phyloP scores from a whole-genome alignment of 2,888 invertebrate genomes.

The Synergus gifuensis region DNA sequence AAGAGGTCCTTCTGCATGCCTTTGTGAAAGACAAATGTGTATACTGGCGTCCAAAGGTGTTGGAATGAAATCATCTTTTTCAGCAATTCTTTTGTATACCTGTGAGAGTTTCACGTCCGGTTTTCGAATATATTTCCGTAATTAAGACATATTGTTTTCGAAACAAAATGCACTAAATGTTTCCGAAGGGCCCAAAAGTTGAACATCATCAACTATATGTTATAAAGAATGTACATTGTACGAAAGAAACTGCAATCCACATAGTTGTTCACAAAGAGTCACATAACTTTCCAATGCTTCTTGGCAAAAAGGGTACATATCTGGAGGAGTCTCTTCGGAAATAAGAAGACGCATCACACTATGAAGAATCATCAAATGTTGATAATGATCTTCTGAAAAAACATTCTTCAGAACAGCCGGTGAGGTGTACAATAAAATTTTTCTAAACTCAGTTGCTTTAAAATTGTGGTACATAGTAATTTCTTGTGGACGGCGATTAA shows the following conservation, averaged over 20 bases:
- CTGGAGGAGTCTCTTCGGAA: too few relatives aligned
- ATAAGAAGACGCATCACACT: slow-evolving; percentile 23
- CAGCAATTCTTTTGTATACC: slow-evolving; percentile 26
- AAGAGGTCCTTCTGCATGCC: slow-evolving; percentile 17
- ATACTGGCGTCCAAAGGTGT: not conserved
- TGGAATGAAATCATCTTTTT: not conserved
- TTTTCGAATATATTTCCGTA: too few relatives aligned
- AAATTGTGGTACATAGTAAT: slow-evolving; percentile 31
- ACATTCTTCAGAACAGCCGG: slow-evolving; percentile 23
- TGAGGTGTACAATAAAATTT: slow-evolving; percentile 45
- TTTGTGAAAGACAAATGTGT: not conserved
- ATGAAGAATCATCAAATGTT: slow-evolving; percentile 42
- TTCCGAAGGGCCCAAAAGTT: too few relatives aligned
- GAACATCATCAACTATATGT: too few relatives aligned
- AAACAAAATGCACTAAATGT: slow-evolving; percentile 30
- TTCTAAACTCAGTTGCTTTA: slow-evolving; percentile 46
- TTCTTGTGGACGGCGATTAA: slow-evolving; percentile 42
- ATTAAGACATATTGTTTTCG: slow-evolving; percentile 37
- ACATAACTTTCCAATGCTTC: too few relatives aligned
- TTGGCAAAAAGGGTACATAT: too few relatives aligned
- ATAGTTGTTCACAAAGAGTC: slow-evolving; percentile 2
- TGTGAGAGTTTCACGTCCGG: slow-evolving; percentile 33
- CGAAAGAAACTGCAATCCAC: too few relatives aligned
- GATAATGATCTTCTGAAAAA: slow-evolving; percentile 31
- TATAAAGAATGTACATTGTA: too few relatives aligned